phyloP scores from a whole-genome alignment of 2,113 vertebrate genomes.

The Corythaixoides concolor region DNA sequence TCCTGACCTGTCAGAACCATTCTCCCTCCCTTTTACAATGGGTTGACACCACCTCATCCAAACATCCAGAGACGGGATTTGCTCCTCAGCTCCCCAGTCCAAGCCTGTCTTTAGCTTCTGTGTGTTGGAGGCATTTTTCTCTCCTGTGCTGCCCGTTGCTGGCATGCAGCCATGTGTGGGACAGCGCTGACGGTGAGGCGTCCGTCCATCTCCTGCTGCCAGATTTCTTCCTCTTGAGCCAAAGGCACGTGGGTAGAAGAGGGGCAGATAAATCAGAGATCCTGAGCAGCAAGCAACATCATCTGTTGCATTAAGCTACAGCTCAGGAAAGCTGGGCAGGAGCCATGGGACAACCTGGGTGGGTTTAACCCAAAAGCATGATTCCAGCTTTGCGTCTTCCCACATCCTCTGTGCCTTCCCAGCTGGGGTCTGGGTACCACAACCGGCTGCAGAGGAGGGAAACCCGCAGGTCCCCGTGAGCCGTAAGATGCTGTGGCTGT shows the following conservation, averaged over 20 bases:
- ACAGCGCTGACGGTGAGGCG: not conserved
- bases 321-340: not conserved
- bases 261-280: rapidly evolving
- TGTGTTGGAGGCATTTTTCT: not conserved
- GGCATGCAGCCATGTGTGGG: not conserved
- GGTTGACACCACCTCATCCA: not conserved
- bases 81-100: not conserved
- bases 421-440: not conserved
- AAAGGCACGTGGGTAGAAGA: not conserved
- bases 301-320: not conserved
- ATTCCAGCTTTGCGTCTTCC: not conserved
- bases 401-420: not conserved
- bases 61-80: not conserved
- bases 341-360: not conserved
- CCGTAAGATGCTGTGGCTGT: not conserved
- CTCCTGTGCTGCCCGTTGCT: rapidly evolving
- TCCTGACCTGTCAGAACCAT: not conserved
- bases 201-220: not conserved
- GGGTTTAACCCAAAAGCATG: not conserved
- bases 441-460: rapidly evolving
- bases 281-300: not conserved
- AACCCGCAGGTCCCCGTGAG: not conserved
- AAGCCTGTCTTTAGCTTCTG: not conserved
- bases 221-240: not conserved
- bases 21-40: not conserved